Percentiles rank a stretch among this genome's conserved stretches.
Evolutionary conservation across 2,797 vertebrate genomes (phyloP).

Genomic region (Poeciliopsis turneri): DNA sequence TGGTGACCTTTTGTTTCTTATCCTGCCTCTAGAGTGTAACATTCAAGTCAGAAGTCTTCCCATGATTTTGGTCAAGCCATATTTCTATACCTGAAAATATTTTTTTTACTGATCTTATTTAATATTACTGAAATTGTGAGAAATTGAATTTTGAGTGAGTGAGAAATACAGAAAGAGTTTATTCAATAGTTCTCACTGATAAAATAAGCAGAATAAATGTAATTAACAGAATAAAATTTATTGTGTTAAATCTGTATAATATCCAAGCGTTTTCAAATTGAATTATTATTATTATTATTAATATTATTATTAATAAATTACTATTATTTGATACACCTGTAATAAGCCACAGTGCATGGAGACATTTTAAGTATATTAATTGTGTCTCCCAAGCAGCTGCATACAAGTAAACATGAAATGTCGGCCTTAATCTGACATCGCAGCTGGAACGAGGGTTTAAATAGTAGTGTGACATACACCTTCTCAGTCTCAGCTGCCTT

Average conservation of each 20-base stretch:
- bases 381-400: slow-evolving; percentile 18
- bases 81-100: not conserved
- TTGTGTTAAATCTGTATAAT: not conserved
- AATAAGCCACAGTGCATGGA: not conserved
- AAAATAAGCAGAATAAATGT: too few species aligned
- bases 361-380: slow-evolving; percentile 19
- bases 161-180: too few species aligned
- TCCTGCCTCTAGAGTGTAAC: not conserved
- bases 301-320: too few species aligned
- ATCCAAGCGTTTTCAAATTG: not conserved
- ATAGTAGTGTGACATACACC: slow-evolving; percentile 56
- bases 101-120: not conserved
- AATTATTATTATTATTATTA: not conserved
- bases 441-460: slow-evolving; percentile 60
- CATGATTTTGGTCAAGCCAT: not conserved
- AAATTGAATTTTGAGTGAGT: not conserved
- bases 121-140: not conserved
- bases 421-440: slow-evolving; percentile 45
- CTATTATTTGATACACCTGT: not conserved
- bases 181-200: too few species aligned
- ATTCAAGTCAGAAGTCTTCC: not conserved
- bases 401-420: slow-evolving; percentile 32
- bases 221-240: not conserved
- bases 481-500: slow-evolving; percentile 52
- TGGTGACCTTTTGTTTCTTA: not conserved